Evolutionary conservation across 2,888 invertebrate genomes (phyloP).

Genomic region (Cotesia congregata): DNA sequence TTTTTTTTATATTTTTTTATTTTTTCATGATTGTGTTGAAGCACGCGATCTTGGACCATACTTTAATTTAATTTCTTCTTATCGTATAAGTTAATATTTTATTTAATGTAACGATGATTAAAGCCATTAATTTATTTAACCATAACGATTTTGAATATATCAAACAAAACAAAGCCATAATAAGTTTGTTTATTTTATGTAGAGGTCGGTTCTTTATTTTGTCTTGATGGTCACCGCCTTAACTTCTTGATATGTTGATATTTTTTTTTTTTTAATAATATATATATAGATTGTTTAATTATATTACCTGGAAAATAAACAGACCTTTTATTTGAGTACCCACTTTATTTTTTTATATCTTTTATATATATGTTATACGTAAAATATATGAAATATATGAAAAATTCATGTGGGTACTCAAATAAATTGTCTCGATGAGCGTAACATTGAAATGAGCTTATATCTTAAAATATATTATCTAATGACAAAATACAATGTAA

Average conservation of each 20-base stretch:
- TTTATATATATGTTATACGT: too few species aligned
- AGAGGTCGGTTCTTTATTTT: background rate
- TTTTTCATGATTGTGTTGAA: conserved; percentile 14
- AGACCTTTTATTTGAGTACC: too few species aligned
- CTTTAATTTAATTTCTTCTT: background rate
- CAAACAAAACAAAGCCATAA: background rate
- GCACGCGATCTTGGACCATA: conserved; percentile 21
- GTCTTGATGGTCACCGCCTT: background rate
- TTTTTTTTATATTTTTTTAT: background rate
- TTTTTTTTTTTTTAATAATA: background rate
- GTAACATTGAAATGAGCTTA: too few species aligned
- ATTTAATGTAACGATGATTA: background rate
- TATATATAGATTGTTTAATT: conserved; percentile 2
- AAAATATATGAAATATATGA: too few species aligned
- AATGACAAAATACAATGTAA: too few species aligned
- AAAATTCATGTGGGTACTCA: too few species aligned
- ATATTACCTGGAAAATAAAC: conserved; percentile 41
- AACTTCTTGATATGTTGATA: background rate
- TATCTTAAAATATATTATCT: too few species aligned
- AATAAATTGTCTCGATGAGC: too few species aligned
- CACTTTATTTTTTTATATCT: too few species aligned
- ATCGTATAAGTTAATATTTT: background rate
- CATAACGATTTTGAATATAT: background rate
- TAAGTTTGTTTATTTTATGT: background rate
- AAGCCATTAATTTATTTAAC: background rate